A percentile compares a stretch with the other conserved stretches of the same genome.
These are phyloP conservation scores for Drosophila quasianomalipes DNA, from an alignment of 2,888 invertebrate genomes.

Conservation along the genomic window DNA sequence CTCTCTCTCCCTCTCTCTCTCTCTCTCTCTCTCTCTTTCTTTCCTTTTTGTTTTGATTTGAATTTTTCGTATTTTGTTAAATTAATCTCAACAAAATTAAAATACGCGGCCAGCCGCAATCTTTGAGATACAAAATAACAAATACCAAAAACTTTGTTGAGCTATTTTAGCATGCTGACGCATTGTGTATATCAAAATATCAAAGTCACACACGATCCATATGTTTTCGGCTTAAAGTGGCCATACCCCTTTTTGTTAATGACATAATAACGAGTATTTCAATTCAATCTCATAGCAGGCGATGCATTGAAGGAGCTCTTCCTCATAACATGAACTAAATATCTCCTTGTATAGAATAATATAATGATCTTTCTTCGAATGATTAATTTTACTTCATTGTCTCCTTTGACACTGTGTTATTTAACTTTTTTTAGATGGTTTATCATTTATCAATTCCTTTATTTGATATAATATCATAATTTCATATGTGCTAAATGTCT, in stretches of 20 bases:
- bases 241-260: not conserved
- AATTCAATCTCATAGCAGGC: not conserved
- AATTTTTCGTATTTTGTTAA: constrained; percentile 58
- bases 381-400: not conserved
- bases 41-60: constrained; percentile 11
- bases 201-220: constrained; percentile 28
- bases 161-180: constrained; percentile 71
- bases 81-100: constrained; percentile 67
- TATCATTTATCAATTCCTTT: not conserved
- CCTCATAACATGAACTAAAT: not conserved
- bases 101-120: constrained; percentile 52
- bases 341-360: not conserved
- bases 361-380: not conserved
- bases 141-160: constrained; percentile 28
- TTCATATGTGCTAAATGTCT: not conserved
- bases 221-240: constrained; percentile 3
- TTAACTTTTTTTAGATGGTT: not conserved
- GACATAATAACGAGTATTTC: not conserved
- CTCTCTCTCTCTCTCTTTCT: not conserved
- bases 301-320: not conserved
- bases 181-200: constrained; percentile 34
- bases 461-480: not conserved
- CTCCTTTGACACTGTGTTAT: not conserved
- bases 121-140: constrained; percentile 53
- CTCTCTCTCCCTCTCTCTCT: not conserved